phyloP scores from a whole-genome alignment of 1,140 invertebrate genomes.

The Euborellia annulipes region DNA sequence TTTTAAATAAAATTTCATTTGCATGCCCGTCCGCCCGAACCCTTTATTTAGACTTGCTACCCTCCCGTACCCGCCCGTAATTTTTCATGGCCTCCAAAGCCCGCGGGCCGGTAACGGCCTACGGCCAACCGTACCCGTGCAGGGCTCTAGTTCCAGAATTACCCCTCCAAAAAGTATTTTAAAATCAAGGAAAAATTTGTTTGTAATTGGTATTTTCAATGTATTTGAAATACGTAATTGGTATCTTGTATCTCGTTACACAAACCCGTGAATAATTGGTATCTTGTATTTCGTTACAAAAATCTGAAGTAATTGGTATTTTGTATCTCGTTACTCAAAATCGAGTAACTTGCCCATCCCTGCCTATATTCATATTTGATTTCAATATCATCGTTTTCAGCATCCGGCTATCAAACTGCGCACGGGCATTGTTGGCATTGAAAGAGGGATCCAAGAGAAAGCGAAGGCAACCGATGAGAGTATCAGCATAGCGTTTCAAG shows the following conservation, averaged over 20 bases:
- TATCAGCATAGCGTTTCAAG: slow-evolving; percentile 87
- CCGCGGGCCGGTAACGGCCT: too few relatives aligned
- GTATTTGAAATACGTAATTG: background rate
- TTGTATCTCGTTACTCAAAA: slow-evolving; percentile 10
- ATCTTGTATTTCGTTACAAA: background rate
- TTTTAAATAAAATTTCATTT: too few relatives aligned
- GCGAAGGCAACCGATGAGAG: slow-evolving; percentile 79
- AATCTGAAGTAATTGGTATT: background rate
- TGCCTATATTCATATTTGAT: slow-evolving; percentile 15
- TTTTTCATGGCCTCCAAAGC: too few relatives aligned
- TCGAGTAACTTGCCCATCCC: slow-evolving; percentile 15
- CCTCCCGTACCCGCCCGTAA: too few relatives aligned
- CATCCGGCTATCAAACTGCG: slow-evolving; percentile 41
- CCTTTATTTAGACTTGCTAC: too few relatives aligned
- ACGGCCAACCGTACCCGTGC: too few relatives aligned
- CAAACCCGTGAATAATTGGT: background rate
- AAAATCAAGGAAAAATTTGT: too few relatives aligned
- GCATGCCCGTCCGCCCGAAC: too few relatives aligned
- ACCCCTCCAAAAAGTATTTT: too few relatives aligned
- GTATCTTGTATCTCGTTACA: background rate
- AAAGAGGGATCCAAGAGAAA: slow-evolving; percentile 77
- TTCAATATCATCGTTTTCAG: background rate
- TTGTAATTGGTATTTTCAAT: too few relatives aligned
- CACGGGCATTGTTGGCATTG: slow-evolving; percentile 89
- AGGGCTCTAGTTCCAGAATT: too few relatives aligned